These are phyloP conservation scores for Alectoris magna DNA, from an alignment of 2,797 vertebrate species.

Conservation along the genomic window DNA sequence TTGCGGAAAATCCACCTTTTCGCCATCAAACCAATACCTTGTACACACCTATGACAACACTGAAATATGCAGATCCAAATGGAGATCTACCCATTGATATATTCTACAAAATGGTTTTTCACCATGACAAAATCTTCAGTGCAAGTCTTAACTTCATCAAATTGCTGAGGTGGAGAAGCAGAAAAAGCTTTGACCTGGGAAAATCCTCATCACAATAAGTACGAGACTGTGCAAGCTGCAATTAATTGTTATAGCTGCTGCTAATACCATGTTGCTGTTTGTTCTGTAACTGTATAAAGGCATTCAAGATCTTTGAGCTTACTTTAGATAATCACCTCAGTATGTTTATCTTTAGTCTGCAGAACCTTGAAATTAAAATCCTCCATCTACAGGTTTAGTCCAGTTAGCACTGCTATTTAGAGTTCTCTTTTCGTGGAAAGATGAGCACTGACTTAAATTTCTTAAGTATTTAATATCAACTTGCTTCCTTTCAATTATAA, in stretches of 20 bases:
- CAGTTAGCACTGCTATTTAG: background rate
- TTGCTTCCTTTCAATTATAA: background rate
- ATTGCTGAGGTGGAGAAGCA: slow-evolving; percentile 87
- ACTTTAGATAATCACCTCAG: background rate
- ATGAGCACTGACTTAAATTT: background rate
- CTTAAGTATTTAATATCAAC: background rate
- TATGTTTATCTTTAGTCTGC: background rate
- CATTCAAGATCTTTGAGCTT: background rate
- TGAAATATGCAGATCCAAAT: slow-evolving; percentile 88
- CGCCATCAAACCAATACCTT: slow-evolving; percentile 89
- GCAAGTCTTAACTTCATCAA: slow-evolving; percentile 90
- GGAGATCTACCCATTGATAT: slow-evolving; percentile 89
- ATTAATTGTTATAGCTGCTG: background rate
- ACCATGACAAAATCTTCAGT: slow-evolving; percentile 89
- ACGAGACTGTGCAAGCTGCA: background rate
- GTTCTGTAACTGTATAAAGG: background rate
- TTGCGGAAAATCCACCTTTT: slow-evolving; percentile 87
- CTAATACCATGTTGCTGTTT: background rate
- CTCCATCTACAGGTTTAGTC: background rate
- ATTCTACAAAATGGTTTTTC: slow-evolving; percentile 92
- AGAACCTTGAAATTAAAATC: slow-evolving; percentile 13
- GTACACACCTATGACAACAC: slow-evolving; percentile 89
- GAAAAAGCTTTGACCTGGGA: slow-evolving; percentile 85
- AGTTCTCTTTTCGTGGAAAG: background rate
- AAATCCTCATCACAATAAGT: slow-evolving; percentile 69